Base-by-base conservation (phyloP, 2,888 invertebrate species). In the Cephonodes hylas region DNA sequence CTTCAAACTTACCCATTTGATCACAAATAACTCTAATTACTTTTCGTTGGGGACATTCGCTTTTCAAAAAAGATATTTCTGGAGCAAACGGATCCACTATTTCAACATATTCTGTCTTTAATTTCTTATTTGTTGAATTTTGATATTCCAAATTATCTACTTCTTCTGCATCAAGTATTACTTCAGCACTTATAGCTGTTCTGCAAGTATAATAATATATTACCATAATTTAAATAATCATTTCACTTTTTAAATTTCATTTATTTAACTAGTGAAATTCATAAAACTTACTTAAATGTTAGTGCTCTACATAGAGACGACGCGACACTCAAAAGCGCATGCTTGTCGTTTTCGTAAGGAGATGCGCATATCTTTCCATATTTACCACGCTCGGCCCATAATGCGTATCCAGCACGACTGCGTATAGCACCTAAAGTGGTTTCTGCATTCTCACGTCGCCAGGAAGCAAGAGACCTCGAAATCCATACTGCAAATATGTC, bases 361-460 rank as follows among this genome's bases (percentile, higher is more conserved):
- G 96, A 96, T 0, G 96, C 95, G 80, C 97, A 97, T 42, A 97
- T 87, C 87, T 97, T 97, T 59, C 97, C 97, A 58, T 94, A 93
- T 59, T 94, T 93, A 5, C 97, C 97, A 75, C 96, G 96, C 85
- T 97, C 97, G 71, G 96, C 96, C 92, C 97, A 97, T 66, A 96
- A 94, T 3, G 97, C 96, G 86, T 95, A 97, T n/a, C 97, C 97
- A 68, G 95, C 95, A 61, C 95, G 93, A 73, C 93, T 94, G 75
- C 97, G 96, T 63, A 94, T 93, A 0, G 94, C 92, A 53, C 95
- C 94, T 78, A 96, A 95, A 0, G 96, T 96, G 1, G 95, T 94
- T 80, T 95, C 93, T 64, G 94, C 88, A 48, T 93, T 94, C 67
- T 95, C 94, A 60, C 94, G 93, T 64, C 93, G 93, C 79, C 95